Evolutionary conservation across 2,113 vertebrate genomes (phyloP).

Genomic region (Clarias macrocephalus): DNA sequence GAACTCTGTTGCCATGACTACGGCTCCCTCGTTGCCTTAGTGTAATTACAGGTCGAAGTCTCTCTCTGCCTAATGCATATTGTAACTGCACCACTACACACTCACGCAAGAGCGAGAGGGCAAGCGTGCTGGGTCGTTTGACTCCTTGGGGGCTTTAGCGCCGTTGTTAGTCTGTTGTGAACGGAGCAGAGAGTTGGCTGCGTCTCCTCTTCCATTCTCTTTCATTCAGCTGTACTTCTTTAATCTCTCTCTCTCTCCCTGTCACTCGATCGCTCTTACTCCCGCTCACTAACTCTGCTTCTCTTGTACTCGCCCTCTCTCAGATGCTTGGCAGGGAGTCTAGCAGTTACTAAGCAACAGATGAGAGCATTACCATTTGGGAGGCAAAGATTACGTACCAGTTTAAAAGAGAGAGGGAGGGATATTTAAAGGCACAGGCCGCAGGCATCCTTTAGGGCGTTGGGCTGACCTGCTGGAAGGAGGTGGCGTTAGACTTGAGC

Average conservation of each 20-base stretch:
- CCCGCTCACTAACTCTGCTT: constrained; percentile 27
- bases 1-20: constrained; percentile 69
- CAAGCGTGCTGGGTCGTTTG: neutral
- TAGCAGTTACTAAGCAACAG: constrained; percentile 63
- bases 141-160: constrained; percentile 8
- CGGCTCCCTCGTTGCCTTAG: constrained; percentile 57
- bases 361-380: constrained; percentile 52
- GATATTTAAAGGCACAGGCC: constrained; percentile 43
- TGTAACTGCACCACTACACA: constrained; percentile 25
- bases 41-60: constrained; percentile 72
- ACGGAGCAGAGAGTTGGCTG: constrained; percentile 9
- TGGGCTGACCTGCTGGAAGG: constrained; percentile 4
- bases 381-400: constrained; percentile 50
- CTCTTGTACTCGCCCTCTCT: constrained; percentile 44
- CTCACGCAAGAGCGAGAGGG: constrained; percentile 22
- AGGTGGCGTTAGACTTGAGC: neutral
- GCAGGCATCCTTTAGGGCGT: constrained; percentile 19
- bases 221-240: constrained; percentile 48
- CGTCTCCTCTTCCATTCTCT: constrained; percentile 48
- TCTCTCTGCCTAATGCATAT: constrained; percentile 46
- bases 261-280: neutral
- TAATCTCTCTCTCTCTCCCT: constrained; percentile 36
- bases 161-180: constrained; percentile 34
- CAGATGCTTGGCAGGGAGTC: constrained; percentile 50
- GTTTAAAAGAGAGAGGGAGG: constrained; percentile 15